phyloP scores from a whole-genome alignment of 2,797 vertebrate genomes.

The Euthynnus affinis region DNA sequence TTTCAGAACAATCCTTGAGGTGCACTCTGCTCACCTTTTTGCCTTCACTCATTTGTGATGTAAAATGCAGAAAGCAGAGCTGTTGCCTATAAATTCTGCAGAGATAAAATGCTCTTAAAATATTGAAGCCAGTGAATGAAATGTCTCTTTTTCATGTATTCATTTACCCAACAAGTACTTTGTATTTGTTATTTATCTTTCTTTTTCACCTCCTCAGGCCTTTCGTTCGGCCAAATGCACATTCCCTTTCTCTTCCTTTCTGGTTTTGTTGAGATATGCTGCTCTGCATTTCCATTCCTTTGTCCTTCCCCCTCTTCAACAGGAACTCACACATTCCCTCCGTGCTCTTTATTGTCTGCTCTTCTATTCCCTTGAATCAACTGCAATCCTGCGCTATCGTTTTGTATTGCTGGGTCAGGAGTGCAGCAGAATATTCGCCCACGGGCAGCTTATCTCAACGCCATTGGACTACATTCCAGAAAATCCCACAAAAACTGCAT shows the following conservation, averaged over 20 bases:
- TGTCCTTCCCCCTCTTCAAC: constrained; percentile 47
- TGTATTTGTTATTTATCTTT: constrained; percentile 62
- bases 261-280: constrained; percentile 68
- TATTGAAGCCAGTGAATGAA: constrained; percentile 35
- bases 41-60: constrained; percentile 34
- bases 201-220: constrained; percentile 57
- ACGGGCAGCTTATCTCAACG: constrained; percentile 76
- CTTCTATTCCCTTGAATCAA: constrained; percentile 64
- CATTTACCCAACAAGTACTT: constrained; percentile 59
- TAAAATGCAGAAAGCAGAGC: constrained; percentile 36
- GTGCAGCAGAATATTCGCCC: constrained; percentile 71
- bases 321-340: constrained; percentile 69
- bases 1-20: constrained; percentile 28
- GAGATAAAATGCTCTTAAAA: constrained; percentile 40
- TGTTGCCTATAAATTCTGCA: constrained; percentile 32
- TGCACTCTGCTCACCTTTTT: constrained; percentile 43
- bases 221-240: constrained; percentile 57
- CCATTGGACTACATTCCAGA: constrained; percentile 63
- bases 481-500: constrained; percentile 71
- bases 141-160: constrained; percentile 54
- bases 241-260: constrained; percentile 50
- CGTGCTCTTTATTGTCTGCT: constrained; percentile 66
- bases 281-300: constrained; percentile 60
- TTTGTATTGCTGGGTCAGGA: constrained; percentile 78
- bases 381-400: constrained; percentile 52